A percentile compares a stretch with the other conserved stretches of the same genome.
phyloP scores from a whole-genome alignment of 2,113 vertebrate species.

The Panthera leo region DNA sequence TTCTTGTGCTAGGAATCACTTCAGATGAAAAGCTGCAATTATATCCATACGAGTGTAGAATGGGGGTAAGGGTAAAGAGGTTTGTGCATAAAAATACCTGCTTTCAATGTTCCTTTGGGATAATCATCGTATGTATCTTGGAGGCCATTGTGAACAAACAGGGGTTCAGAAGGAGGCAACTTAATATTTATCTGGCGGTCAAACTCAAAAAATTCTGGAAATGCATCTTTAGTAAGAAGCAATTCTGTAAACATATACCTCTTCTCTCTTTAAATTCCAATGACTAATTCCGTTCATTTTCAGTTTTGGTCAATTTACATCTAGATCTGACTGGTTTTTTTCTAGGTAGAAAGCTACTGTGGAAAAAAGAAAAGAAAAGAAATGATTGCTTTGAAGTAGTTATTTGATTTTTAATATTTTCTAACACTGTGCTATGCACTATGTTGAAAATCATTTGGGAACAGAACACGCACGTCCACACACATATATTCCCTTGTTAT shows the following conservation, averaged over 20 bases:
- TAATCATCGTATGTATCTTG: too few species aligned
- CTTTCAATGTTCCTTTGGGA: not conserved
- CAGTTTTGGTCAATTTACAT: not conserved
- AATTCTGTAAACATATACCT: not conserved
- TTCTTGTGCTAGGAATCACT: not conserved
- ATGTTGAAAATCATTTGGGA: not conserved
- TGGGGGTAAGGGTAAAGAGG: not conserved
- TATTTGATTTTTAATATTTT: not conserved
- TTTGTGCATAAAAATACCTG: not conserved
- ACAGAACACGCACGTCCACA: not conserved
- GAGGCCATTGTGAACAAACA: not conserved
- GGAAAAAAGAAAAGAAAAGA: not conserved
- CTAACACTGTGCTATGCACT: not conserved
- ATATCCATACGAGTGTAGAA: accelerated
- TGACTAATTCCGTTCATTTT: not conserved
- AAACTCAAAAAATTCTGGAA: not conserved
- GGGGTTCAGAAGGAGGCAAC: not conserved
- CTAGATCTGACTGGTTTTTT: not conserved
- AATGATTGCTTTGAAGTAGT: not conserved
- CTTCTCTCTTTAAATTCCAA: not conserved
- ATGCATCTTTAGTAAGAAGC: not conserved
- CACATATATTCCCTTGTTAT: not conserved
- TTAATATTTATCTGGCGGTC: not conserved
- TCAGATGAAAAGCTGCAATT: not conserved
- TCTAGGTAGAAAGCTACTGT: not conserved